Evolutionary conservation across 2,888 invertebrate genomes (phyloP).

Genomic region (Oxyscelio sp.): DNA sequence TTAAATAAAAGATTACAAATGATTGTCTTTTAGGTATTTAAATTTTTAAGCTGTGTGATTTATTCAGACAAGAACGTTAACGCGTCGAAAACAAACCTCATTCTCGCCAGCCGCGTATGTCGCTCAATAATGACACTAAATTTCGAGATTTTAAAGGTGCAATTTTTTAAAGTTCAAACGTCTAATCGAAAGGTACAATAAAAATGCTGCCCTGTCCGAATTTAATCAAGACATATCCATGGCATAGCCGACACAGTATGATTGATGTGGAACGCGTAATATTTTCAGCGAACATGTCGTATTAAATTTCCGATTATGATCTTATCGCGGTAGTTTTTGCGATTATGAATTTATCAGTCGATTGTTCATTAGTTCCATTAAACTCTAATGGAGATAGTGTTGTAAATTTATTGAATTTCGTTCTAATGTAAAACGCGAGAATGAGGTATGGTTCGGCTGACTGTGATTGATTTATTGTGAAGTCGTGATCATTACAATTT

Average conservation of each 20-base stretch:
- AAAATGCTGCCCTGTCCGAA: slow-evolving; percentile 15
- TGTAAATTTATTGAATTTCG: slow-evolving; percentile 48
- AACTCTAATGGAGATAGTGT: slow-evolving; percentile 39
- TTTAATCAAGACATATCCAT: slow-evolving; percentile 16
- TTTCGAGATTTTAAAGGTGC: too few species aligned
- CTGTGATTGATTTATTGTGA: slow-evolving; percentile 35
- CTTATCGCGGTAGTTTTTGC: slow-evolving; percentile 22
- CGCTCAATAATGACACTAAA: too few species aligned
- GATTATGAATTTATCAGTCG: slow-evolving; percentile 27
- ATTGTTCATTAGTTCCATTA: slow-evolving; percentile 43
- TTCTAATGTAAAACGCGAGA: slow-evolving; percentile 5
- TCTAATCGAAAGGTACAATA: slow-evolving; percentile 3
- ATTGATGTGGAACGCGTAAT: slow-evolving; percentile 9
- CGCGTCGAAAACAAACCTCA: too few species aligned
- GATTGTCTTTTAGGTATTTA: too few species aligned
- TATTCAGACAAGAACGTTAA: too few species aligned
- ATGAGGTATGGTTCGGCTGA: background rate
- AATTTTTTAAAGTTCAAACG: too few species aligned
- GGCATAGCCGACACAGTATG: background rate
- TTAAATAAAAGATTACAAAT: too few species aligned
- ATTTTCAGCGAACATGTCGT: slow-evolving; percentile 22
- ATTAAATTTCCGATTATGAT: slow-evolving; percentile 24
- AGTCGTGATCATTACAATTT: slow-evolving; percentile 35
- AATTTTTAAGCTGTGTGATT: too few species aligned
- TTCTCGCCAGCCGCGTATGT: too few species aligned